These are phyloP conservation scores for Megatriorchis doriae DNA, from an alignment of 2,113 vertebrate species.

Conservation along the genomic window DNA sequence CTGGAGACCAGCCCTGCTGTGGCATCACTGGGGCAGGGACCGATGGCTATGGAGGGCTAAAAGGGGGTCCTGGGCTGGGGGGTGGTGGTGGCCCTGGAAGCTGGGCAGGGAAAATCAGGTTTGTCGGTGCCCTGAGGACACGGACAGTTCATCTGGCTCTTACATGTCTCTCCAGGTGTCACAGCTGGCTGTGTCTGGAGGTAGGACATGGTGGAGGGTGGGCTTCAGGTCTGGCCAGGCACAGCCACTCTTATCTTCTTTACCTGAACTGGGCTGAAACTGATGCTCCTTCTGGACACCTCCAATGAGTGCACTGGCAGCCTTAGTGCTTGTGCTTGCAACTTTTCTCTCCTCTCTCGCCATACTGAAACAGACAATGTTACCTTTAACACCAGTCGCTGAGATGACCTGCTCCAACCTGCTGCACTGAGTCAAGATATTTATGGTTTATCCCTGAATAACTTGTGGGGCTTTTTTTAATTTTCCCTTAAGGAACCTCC, in stretches of 20 bases:
- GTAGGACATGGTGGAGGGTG: background rate
- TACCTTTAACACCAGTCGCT: background rate
- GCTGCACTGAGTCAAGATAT: background rate
- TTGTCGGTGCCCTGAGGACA: background rate
- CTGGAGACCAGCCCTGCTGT: background rate
- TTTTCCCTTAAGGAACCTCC: background rate
- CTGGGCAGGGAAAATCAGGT: background rate
- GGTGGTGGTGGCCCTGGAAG: rapidly evolving
- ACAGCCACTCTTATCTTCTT: background rate
- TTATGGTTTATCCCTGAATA: background rate
- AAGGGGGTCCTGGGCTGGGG: background rate
- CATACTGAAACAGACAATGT: background rate
- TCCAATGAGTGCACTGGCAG: background rate
- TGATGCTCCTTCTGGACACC: rapidly evolving
- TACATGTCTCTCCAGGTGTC: background rate
- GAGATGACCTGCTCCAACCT: background rate
- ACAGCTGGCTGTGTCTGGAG: background rate
- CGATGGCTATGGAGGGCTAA: too few species aligned
- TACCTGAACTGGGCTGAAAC: background rate
- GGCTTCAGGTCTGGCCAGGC: background rate
- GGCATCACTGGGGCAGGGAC: background rate
- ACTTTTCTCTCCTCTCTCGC: background rate
- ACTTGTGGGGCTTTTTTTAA: background rate
- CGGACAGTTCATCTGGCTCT: rapidly evolving
- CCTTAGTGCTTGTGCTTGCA: background rate